Evolutionary conservation across 2,888 invertebrate species (phyloP), one percentile per base, ranked within the genome.

Genomic region (Philaethria dido): DNA sequence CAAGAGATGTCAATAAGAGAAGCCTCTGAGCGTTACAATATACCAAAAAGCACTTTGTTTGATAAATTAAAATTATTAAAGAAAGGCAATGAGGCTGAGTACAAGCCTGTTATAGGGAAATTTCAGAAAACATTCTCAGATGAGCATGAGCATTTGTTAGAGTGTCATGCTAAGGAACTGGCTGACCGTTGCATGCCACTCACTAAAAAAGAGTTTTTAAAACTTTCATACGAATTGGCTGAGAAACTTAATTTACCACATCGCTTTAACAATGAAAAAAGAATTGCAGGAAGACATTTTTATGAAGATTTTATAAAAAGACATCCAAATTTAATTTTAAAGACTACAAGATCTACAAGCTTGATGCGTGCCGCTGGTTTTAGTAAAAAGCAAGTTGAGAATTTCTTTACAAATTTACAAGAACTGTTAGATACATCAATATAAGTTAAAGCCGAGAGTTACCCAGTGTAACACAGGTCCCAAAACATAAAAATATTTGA

Each of bases 311-410:
- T 65, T 22, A 44, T 45, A 14, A 50, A 52, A 18, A 52, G 60
- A 20, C 52, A 65, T 65, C 29, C 54, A 14, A 29, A 65, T 29
- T 44, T 65, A 14, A 29, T 13, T 0, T 18, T 60, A 14, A 65
- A 60, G 60, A 33, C 52, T 25, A 14, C 20, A 18, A 50, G 60
- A 54, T 60, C 65, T 3, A 52, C 60, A 42, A 65, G 65, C 52
- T 44, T 65, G 14, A 60, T 60, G 52, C 44, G 64, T n/a, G 64
- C 57, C 1, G 57, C 57, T 42, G 64, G 48, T n/a, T 59, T 64
- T 42, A 64, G 57, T 22, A 64, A 57, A 59, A 48, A 36, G 0
- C 64, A 64, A 64, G 57, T 64, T 3, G 39, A 47, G 13, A 13
- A 47, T 9, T 61, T 62, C 36, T 39, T 25, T 14, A 14, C 20